These are phyloP conservation scores for Engystomops pustulosus DNA, from an alignment of 2,113 vertebrate species.

Conservation along the genomic window DNA sequence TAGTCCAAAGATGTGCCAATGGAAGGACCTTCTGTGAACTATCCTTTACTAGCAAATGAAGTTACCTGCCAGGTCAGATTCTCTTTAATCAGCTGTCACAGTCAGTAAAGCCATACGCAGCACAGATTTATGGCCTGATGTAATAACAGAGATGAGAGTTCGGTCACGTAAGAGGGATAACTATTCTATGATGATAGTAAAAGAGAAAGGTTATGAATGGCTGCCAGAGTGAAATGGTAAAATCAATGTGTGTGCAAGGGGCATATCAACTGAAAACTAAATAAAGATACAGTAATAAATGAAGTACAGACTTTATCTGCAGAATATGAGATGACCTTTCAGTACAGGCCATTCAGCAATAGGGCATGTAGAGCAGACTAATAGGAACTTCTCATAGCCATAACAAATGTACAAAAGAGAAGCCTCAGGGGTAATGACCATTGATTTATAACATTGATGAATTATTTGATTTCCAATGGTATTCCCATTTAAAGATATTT, in stretches of 20 bases:
- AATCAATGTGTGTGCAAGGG: neutral
- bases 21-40: neutral
- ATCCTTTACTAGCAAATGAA: neutral
- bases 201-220: constrained; percentile 1
- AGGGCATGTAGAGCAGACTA: neutral
- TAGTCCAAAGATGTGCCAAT: neutral
- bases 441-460: neutral
- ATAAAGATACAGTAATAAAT: neutral
- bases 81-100: neutral
- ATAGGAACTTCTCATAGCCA: too few relatives aligned
- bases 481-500: neutral
- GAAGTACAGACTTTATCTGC: neutral
- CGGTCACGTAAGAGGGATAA: neutral
- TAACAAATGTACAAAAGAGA: neutral
- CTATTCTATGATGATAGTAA: neutral
- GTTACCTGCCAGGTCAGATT: neutral
- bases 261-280: neutral
- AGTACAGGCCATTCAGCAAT: neutral
- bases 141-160: neutral
- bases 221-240: neutral
- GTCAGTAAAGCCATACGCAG: neutral
- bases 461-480: neutral
- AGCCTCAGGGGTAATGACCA: neutral
- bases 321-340: neutral
- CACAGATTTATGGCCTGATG: neutral